Evolutionary conservation across 2,797 vertebrate species (phyloP), one percentile per base, ranked within the genome.

Genomic region (Anolis apletophallus): DNA sequence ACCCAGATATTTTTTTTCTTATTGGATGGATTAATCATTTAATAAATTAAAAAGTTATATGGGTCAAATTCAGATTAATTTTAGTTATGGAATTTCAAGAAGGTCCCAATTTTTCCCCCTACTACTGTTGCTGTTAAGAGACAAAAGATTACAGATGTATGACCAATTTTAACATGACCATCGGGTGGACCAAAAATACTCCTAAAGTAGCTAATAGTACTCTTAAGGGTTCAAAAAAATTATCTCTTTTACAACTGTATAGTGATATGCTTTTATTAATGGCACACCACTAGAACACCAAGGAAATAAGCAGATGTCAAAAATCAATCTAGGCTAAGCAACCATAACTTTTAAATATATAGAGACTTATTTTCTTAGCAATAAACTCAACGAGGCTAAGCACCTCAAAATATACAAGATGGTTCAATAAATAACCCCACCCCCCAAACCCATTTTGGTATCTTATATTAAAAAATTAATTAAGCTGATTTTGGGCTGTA

Each of bases 281-380:
- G 36, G 40, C 2, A 50, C 36, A 21, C 46, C 64, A 29, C 64
- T 52, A 85, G 12, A 71, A n/a, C 46, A 34, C n/a, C 19, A 40
- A 73, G 68, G 57, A 61, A 80, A 59, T 61, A 75, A 36, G 19
- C 50, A 61, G 72, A 32, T 32, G 71, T 80, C 36, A 46, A 32
- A 68, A 21, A 17, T 32, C n/a, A 52, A 59, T 84, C 26, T 67
- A 34, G 64, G 46, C 6, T 50, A 67, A 34, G 19, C 36, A 67
- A 68, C n/a, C 32, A 79, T 57, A 57, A 16, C 52, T 86, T 89
- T 87, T 81, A 84, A 84, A 82, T 64, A 36, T 2, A 82, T 32
- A 67, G 54, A 73, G 0, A 29, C 85, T 57, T 29, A 34, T 80
- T 57, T 83, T 26, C 76, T 16, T 34, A 87, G 71, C 88, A 90